A percentile compares a stretch with the other conserved stretches of the same genome.
Conservation (phyloP, 1,140 invertebrate genomes). For the Drosophila sp. region DNA sequence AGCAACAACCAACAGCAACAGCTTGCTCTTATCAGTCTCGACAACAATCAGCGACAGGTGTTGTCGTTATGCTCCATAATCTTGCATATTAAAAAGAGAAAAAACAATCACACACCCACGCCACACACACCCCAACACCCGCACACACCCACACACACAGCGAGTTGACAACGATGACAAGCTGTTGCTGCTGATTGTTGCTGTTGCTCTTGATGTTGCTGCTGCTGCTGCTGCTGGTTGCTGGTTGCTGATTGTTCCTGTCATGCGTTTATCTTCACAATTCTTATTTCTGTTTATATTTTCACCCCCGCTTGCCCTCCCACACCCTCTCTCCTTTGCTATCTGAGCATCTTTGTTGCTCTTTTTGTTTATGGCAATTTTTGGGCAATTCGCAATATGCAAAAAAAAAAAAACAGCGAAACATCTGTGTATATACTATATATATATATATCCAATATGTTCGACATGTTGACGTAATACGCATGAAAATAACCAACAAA, state of each 20-base stretch:
- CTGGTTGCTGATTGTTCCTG: conserved; percentile 8
- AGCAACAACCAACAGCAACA: conserved; percentile 35
- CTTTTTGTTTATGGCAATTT: conserved; percentile 65
- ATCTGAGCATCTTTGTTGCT: neutral
- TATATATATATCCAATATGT: neutral
- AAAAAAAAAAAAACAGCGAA: conserved; percentile 28
- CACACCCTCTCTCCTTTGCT: neutral
- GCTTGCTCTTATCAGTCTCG: conserved; percentile 52
- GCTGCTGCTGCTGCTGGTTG: conserved; percentile 34
- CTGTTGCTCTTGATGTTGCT: conserved; percentile 8
- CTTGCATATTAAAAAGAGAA: conserved; percentile 60
- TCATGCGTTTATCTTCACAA: conserved; percentile 25
- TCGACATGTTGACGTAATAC: conserved; percentile 67
- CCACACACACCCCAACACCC: conserved; percentile 16
- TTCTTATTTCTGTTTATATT: conserved; percentile 59
- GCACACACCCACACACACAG: conserved; percentile 10
- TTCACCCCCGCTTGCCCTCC: conserved; percentile 16
- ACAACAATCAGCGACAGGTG: conserved; percentile 62
- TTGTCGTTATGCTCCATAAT: conserved; percentile 54
- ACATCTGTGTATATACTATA: conserved; percentile 40
- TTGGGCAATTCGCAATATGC: conserved; percentile 57
- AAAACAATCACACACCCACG: conserved; percentile 5
- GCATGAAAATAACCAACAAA: conserved; percentile 62
- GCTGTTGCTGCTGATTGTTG: conserved; percentile 43
- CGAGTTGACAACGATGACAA: conserved; percentile 53